Conservation (phyloP, 2,888 invertebrate species). For the Drosophila prostipennis region DNA sequence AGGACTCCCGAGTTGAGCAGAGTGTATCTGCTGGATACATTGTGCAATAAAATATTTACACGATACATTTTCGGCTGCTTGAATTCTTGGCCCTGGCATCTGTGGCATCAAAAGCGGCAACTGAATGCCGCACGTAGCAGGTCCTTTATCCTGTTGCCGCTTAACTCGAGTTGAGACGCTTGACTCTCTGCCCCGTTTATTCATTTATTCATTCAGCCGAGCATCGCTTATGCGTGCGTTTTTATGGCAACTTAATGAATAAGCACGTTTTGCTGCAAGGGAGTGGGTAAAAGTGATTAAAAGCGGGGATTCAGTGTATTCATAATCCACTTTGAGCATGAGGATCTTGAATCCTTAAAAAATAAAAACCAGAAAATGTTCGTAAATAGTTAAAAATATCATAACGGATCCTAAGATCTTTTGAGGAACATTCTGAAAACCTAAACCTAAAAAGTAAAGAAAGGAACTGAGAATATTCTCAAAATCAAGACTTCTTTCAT, state of each 20-base stretch:
- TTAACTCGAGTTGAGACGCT: slow-evolving; percentile 8
- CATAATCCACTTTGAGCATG: slow-evolving; percentile 2
- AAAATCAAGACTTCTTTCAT: too few species aligned
- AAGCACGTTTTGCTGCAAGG: slow-evolving; percentile 8
- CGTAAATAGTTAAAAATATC: too few species aligned
- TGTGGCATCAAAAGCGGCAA: slow-evolving; percentile 41
- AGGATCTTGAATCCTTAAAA: too few species aligned
- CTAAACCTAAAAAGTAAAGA: too few species aligned
- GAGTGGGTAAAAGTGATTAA: slow-evolving; percentile 8
- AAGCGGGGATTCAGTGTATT: slow-evolving; percentile 8
- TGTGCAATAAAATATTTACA: slow-evolving; percentile 77
- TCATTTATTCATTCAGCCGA: slow-evolving; percentile 32
- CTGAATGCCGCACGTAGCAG: slow-evolving; percentile 27
- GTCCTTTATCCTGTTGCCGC: slow-evolving; percentile 21
- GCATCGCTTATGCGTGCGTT: slow-evolving; percentile 22
- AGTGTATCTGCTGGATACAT: slow-evolving; percentile 65
- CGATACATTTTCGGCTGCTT: slow-evolving; percentile 65
- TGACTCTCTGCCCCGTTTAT: slow-evolving; percentile 16
- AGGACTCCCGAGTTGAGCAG: slow-evolving; percentile 19
- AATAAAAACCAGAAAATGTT: too few species aligned
- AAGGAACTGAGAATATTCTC: too few species aligned
- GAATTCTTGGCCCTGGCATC: slow-evolving; percentile 46
- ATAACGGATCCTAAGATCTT: too few species aligned
- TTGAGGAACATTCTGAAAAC: too few species aligned
- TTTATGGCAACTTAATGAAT: slow-evolving; percentile 23